These are phyloP conservation scores for Delichon dasypus DNA, from an alignment of 2,797 vertebrate genomes.

Conservation along the genomic window DNA sequence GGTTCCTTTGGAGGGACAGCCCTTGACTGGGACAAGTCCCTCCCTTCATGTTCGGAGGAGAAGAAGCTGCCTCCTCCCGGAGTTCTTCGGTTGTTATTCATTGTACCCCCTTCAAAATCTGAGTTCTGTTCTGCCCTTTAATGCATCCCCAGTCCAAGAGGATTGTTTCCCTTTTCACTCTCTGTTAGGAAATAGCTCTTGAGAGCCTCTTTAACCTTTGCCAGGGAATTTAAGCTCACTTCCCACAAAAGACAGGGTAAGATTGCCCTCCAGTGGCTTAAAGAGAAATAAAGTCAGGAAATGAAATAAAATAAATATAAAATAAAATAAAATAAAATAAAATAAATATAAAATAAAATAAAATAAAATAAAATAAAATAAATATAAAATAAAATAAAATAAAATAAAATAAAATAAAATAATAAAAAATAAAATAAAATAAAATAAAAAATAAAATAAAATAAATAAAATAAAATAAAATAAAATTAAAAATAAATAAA, in stretches of 20 bases:
- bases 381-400: too few species aligned
- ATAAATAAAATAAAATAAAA: too few species aligned
- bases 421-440: neutral
- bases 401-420: neutral
- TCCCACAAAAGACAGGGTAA: neutral
- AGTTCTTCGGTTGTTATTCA: too few species aligned
- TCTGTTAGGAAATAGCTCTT: neutral
- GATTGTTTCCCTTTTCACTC: neutral
- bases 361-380: neutral
- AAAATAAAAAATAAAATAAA: too few species aligned
- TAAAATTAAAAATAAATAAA: too few species aligned
- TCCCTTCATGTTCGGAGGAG: too few species aligned
- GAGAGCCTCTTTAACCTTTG: neutral
- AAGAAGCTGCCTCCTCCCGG: too few species aligned
- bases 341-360: neutral
- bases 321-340: neutral
- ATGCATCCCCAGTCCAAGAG: neutral
- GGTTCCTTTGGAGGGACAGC: too few species aligned
- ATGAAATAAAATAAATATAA: neutral
- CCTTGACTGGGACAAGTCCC: too few species aligned
- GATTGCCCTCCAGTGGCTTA: conserved; percentile 2
- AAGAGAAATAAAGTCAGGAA: neutral
- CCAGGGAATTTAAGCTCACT: neutral
- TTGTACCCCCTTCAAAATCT: neutral
- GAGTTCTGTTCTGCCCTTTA: neutral